These are phyloP conservation scores for Nematopogon swammerdamellus DNA, from an alignment of 2,888 invertebrate species.

Conservation along the genomic window DNA sequence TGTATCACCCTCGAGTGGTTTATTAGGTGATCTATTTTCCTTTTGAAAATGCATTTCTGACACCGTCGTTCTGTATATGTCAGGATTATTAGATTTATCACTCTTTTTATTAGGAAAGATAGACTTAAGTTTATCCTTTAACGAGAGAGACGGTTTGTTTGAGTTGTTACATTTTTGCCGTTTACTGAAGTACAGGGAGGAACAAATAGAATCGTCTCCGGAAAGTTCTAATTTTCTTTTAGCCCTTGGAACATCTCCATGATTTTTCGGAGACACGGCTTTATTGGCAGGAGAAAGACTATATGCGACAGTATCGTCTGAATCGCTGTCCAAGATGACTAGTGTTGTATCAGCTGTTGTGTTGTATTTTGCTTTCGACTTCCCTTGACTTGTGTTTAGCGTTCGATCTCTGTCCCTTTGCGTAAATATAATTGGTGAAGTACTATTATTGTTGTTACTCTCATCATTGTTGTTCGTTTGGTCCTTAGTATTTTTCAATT, in stretches of 20 bases:
- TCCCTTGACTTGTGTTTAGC: not conserved
- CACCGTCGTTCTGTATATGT: conserved; percentile 9
- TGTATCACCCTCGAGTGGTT: no score
- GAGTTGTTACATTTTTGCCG: conserved; percentile 23
- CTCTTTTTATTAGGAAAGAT: conserved; percentile 16
- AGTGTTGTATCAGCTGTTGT: conserved; percentile 19
- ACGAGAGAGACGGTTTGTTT: conserved; percentile 18
- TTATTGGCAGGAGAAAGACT: not conserved
- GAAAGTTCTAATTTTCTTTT: conserved; percentile 28
- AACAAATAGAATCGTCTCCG: conserved; percentile 17
- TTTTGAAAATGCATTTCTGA: conserved; percentile 20
- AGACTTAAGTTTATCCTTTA: conserved; percentile 34
- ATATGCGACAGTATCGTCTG: conserved; percentile 24
- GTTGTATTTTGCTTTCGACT: not conserved
- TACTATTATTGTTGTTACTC: not conserved
- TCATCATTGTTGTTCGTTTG: not conserved
- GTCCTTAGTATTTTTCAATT: conserved; percentile 1
- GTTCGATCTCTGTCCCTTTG: no score
- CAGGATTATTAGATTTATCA: conserved; percentile 8
- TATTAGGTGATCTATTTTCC: conserved; percentile 25
- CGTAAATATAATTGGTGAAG: not conserved
- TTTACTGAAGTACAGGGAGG: conserved; percentile 41
- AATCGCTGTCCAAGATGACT: conserved; percentile 36
- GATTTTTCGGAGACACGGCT: conserved; percentile 1
- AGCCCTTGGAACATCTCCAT: conserved; percentile 12